Base-by-base conservation (phyloP, 2,888 invertebrate species). In the Cerceris rybyensis region DNA sequence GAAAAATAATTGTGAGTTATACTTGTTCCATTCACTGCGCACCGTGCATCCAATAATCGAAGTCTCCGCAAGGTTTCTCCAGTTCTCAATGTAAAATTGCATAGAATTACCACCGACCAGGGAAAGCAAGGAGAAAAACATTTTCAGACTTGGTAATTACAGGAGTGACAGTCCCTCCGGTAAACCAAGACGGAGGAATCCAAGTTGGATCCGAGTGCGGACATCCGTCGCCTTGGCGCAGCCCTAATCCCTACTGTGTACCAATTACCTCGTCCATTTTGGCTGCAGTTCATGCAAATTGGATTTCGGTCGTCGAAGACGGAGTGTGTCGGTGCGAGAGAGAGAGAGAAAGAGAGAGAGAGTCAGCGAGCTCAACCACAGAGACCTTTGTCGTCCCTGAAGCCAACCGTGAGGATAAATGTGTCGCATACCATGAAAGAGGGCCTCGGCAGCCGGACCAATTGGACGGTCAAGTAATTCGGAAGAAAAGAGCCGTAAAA, bases 271-370 rank as follows among this genome's bases (percentile, higher is more conserved):
- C 83, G 88, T 88, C 85, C 85, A 82, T 81, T 86, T 81, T 81
- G 78, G 78, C 78, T 72, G 79, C 83, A 80, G 82, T 88, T 88
- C 86, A 90, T 90, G 90, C 90, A 91, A 90, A 91, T 91, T 91
- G 90, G 90, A 89, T 90, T 87, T 90, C 84, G 89, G 88, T 89
- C 82, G 80, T 84, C 64, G 81, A 82, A 80, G 81, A 80, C 85
- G 70, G 64, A 70, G 80, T 69, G 79, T 72, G 28, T 28, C 28
- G 28, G 28, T 2, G 28, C 28, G 28, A 28, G 28, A 28, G 28
- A 28, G 28, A 28, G 72, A 73, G 75, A 70, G 73, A 58, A 7
- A 73, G 68, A 69, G 79, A 70, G 79, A 74, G 72, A 71, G 71
- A 67, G 69, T 59, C 58, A 68, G 58, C 67, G 59, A 55, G 61